phyloP scores from a whole-genome alignment of 1,140 invertebrate genomes.

The Anoplophora glabripennis region DNA sequence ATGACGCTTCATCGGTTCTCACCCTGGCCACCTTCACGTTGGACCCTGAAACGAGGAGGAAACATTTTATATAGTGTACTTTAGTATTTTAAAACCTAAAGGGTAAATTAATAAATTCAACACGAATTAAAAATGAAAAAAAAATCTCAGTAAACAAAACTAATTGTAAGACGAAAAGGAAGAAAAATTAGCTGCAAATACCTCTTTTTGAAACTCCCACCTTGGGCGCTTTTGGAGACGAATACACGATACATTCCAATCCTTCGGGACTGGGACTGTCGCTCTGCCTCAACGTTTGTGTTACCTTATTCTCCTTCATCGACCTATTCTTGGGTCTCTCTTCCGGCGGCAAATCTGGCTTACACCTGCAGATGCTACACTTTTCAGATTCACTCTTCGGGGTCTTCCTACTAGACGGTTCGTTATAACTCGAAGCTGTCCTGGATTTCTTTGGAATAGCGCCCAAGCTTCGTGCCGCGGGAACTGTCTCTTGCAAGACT shows the following conservation, averaged over 20 bases:
- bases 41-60: not conserved
- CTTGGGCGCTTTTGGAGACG: slow-evolving; percentile 21
- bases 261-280: slow-evolving; percentile 38
- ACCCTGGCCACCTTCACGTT: slow-evolving; percentile 13
- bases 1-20: slow-evolving; percentile 45
- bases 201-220: slow-evolving; percentile 27
- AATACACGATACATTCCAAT: slow-evolving; percentile 41
- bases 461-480: slow-evolving; percentile 57
- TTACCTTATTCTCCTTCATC: slow-evolving; percentile 44
- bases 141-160: no score
- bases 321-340: slow-evolving; percentile 30
- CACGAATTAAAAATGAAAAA: no score
- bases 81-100: no score
- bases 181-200: no score
- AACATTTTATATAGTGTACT: no score
- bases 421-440: slow-evolving; percentile 36
- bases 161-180: no score
- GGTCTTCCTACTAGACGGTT: slow-evolving; percentile 27
- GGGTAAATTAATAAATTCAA: no score
- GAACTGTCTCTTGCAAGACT: slow-evolving; percentile 44
- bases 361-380: slow-evolving; percentile 30
- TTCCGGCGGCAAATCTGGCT: slow-evolving; percentile 6
- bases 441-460: slow-evolving; percentile 69
- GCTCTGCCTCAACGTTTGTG: slow-evolving; percentile 35
- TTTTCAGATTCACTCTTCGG: slow-evolving; percentile 46